Evolutionary conservation across 2,797 vertebrate genomes (phyloP).

Genomic region (Hipposideros larvatus): DNA sequence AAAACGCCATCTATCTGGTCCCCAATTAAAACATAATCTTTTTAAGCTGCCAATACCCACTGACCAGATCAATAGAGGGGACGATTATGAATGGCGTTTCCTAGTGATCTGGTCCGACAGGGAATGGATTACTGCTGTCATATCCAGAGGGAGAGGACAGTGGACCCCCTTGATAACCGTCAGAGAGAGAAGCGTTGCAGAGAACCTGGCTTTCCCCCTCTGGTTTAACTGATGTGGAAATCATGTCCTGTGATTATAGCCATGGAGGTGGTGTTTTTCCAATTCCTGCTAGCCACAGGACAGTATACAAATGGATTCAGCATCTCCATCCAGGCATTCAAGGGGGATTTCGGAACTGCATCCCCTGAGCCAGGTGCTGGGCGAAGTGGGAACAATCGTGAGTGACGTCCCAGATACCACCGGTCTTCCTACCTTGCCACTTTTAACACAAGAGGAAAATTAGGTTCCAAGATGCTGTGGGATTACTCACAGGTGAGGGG

Average conservation of each 20-base stretch:
- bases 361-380: neutral
- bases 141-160: constrained; percentile 78
- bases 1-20: constrained; percentile 90
- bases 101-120: constrained; percentile 85
- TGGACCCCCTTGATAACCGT: constrained; percentile 68
- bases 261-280: neutral
- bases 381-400: rapidly evolving
- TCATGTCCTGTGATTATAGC: neutral
- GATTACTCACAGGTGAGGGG: neutral
- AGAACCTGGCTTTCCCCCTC: neutral
- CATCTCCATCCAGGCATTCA: rapidly evolving
- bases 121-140: constrained; percentile 85
- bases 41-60: constrained; percentile 91
- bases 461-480: rapidly evolving
- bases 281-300: neutral
- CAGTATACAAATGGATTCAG: constrained; percentile 38
- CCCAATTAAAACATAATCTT: constrained; percentile 93
- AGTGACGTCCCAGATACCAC: neutral
- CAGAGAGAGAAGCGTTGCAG: constrained; percentile 60
- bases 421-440: rapidly evolving
- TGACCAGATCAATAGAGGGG: constrained; percentile 90
- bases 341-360: rapidly evolving
- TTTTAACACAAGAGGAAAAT: neutral
- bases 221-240: neutral
- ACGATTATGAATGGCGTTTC: constrained; percentile 90